phyloP scores from a whole-genome alignment of 64 coral and sea anemone genomes.

The Acropora yongei region DNA sequence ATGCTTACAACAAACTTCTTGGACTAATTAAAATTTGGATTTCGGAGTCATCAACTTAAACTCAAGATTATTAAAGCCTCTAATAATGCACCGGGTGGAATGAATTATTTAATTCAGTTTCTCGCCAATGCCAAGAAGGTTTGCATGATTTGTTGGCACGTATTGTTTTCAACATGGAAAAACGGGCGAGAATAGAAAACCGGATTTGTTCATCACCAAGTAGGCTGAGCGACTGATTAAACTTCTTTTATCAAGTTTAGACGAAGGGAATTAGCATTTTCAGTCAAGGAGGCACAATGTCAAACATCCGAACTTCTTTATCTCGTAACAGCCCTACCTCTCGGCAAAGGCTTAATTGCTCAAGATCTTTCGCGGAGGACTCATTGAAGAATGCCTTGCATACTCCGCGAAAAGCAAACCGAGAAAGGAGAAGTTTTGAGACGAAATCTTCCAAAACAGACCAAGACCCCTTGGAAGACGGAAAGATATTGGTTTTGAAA shows the following conservation, averaged over 20 bases:
- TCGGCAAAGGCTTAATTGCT: neutral
- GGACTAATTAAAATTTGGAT: constrained; percentile 64
- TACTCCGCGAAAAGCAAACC: constrained; percentile 3
- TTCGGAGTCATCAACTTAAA: constrained; percentile 34
- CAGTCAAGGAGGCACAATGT: neutral
- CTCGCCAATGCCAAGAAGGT: neutral
- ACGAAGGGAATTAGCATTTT: neutral
- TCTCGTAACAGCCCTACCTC: neutral
- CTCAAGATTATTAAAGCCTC: constrained; percentile 46
- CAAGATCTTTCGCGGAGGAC: constrained; percentile 12
- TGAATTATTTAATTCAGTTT: constrained; percentile 44
- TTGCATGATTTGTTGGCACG: neutral
- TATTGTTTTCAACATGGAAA: neutral
- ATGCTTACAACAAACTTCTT: neutral
- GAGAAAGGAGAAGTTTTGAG: constrained; percentile 30
- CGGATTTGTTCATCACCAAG: neutral
- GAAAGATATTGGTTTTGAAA: constrained; percentile 84
- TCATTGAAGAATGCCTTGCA: neutral
- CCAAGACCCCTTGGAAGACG: constrained; percentile 62
- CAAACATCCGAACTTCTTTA: constrained; percentile 9
- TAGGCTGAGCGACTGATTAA: neutral
- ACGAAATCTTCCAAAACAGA: constrained; percentile 9
- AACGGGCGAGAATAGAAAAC: neutral
- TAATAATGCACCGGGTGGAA: neutral
- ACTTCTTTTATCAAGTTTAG: neutral